phyloP scores from a whole-genome alignment of 2,113 vertebrate species.

The Ivindomyrus marchei region DNA sequence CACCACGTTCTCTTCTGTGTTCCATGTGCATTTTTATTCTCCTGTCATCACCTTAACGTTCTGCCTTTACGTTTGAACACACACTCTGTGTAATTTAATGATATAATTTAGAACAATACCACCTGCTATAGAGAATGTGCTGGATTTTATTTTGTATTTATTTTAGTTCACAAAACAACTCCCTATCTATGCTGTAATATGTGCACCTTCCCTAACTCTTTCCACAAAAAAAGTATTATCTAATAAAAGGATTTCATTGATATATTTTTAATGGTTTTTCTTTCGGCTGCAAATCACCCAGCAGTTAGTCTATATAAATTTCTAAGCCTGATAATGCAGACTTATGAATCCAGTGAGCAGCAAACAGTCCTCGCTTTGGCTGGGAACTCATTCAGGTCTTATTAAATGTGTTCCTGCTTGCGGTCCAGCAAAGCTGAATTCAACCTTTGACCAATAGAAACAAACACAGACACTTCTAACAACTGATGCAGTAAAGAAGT shows the following conservation, averaged over 20 bases:
- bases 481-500: neutral
- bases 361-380: neutral
- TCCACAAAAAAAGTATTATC: slow-evolving; percentile 1
- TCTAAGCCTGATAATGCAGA: neutral
- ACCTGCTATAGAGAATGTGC: slow-evolving; percentile 46
- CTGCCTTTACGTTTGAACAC: slow-evolving; percentile 53
- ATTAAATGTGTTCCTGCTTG: no score
- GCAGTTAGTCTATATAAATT: neutral
- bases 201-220: neutral
- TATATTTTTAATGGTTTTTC: neutral
- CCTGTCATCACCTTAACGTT: slow-evolving; percentile 19
- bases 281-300: neutral
- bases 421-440: no score
- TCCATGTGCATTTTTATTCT: slow-evolving; percentile 54
- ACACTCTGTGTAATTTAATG: slow-evolving; percentile 10
- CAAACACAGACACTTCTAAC: neutral
- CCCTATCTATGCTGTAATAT: neutral
- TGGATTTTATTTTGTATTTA: slow-evolving; percentile 33
- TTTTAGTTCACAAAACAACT: slow-evolving; percentile 46
- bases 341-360: neutral
- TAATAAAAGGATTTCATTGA: neutral
- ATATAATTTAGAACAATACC: neutral
- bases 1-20: slow-evolving; percentile 21
- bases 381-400: no score
- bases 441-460: neutral